Percentiles rank a stretch among this genome's conserved stretches.
phyloP scores from a whole-genome alignment of 2,113 vertebrate species.

The Alosa alosa region DNA sequence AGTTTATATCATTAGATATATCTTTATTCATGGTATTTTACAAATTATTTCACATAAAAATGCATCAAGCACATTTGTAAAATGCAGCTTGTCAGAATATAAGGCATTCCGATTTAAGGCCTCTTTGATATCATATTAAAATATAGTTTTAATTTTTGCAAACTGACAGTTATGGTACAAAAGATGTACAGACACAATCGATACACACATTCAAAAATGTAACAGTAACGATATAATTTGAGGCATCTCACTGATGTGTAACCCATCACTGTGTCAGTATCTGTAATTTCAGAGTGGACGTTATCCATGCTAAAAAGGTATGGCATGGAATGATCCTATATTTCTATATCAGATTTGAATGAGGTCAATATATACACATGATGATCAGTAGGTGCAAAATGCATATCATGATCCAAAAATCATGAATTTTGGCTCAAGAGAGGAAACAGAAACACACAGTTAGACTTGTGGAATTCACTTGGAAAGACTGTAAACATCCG shows the following conservation, averaged over 20 bases:
- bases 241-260: background rate
- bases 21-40: conserved; percentile 51
- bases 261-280: conserved; percentile 24
- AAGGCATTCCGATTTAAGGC: conserved; percentile 22
- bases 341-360: background rate
- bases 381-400: conserved; percentile 19
- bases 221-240: conserved; percentile 42
- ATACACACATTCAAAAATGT: conserved; percentile 25
- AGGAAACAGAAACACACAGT: background rate
- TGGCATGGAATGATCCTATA: background rate
- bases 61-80: conserved; percentile 32
- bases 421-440: conserved; percentile 4
- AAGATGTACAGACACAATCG: background rate
- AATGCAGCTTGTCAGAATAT: conserved; percentile 11
- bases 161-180: background rate
- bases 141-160: background rate
- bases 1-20: conserved; percentile 41
- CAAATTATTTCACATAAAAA: conserved; percentile 41
- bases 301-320: background rate
- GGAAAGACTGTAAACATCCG: background rate
- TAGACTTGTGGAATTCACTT: background rate
- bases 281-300: background rate
- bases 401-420: background rate
- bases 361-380: conserved; percentile 10
- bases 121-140: conserved; percentile 10